Evolutionary conservation across 2,888 invertebrate genomes (phyloP).

Genomic region (Caenorhabditis japonica): DNA sequence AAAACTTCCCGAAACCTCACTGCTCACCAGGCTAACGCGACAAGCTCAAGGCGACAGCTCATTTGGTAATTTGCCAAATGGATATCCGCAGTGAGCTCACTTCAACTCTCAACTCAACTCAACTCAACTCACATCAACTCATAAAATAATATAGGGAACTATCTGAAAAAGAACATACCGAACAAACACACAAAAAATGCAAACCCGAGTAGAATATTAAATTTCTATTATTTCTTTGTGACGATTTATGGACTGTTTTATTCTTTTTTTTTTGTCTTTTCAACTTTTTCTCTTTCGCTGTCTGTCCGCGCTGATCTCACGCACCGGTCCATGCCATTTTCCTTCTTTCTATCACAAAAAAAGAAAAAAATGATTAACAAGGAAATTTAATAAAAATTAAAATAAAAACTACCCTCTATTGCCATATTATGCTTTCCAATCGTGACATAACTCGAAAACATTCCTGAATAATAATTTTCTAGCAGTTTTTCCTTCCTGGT

Average conservation of each 20-base stretch:
- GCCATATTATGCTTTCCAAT: conserved; percentile 34
- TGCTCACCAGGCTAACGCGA: conserved; percentile 44
- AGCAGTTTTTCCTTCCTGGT: too few relatives aligned
- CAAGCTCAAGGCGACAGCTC: conserved; percentile 45
- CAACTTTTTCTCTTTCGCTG: too few relatives aligned
- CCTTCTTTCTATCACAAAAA: conserved; percentile 42
- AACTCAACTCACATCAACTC: too few relatives aligned
- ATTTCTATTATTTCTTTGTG: conserved; percentile 12
- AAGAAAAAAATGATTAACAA: too few relatives aligned
- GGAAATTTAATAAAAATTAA: too few relatives aligned
- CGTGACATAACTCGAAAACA: conserved; percentile 43
- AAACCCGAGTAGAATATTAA: conserved; percentile 37
- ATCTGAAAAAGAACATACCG: conserved; percentile 14
- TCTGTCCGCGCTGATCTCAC: conserved; percentile 48
- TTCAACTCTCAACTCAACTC: conserved; percentile 2
- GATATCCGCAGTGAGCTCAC: conserved; percentile 49
- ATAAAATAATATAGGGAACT: conserved; percentile 38
- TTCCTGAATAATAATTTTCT: conserved; percentile 31
- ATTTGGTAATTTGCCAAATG: conserved; percentile 49
- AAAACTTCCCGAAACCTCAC: conserved; percentile 53
- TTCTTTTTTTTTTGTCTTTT: conserved; percentile 6
- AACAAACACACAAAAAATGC: background rate
- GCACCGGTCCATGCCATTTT: conserved; percentile 44
- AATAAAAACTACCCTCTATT: too few relatives aligned
- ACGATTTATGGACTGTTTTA: conserved; percentile 32